Evolutionary conservation across 30 jellyfish, hydroid and myxozoan species (phyloP).

Genomic region (Chironex yamaguchii): DNA sequence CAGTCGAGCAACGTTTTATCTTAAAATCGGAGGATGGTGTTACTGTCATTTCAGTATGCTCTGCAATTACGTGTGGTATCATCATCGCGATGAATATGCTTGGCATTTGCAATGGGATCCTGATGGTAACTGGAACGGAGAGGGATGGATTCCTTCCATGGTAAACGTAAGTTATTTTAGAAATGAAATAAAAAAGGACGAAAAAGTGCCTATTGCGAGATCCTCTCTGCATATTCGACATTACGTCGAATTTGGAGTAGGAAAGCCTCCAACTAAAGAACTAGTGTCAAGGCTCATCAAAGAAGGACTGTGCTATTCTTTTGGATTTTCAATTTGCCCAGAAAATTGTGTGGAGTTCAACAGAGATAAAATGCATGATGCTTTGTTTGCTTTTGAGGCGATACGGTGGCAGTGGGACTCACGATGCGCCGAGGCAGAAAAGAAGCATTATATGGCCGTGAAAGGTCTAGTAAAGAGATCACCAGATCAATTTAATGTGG

Average conservation of each 20-base stretch:
- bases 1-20: slow-evolving; percentile 27
- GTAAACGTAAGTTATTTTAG: slow-evolving; percentile 32
- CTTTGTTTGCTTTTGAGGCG: slow-evolving; percentile 45
- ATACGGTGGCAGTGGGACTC: slow-evolving; percentile 67
- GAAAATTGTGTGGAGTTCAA: slow-evolving; percentile 43
- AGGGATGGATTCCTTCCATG: slow-evolving; percentile 42
- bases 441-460: background rate
- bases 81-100: slow-evolving; percentile 46
- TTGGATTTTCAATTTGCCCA: slow-evolving; percentile 38
- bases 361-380: background rate
- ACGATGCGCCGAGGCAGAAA: slow-evolving; percentile 18
- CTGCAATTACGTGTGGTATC: slow-evolving; percentile 64
- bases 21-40: slow-evolving; percentile 10
- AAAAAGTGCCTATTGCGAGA: slow-evolving; percentile 53
- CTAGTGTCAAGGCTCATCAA: background rate
- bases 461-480: background rate
- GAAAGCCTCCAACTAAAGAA: slow-evolving; percentile 12
- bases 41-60: slow-evolving; percentile 53
- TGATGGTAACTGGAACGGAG: slow-evolving; percentile 31
- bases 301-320: slow-evolving; percentile 41
- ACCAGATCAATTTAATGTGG: slow-evolving; percentile 7
- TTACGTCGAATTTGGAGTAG: background rate
- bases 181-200: slow-evolving; percentile 22
- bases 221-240: slow-evolving; percentile 44
- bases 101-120: slow-evolving; percentile 60